A percentile compares a stretch with the other conserved stretches of the same genome.
phyloP scores from a whole-genome alignment of 2,113 vertebrate genomes.

The Regulus satrapa region DNA sequence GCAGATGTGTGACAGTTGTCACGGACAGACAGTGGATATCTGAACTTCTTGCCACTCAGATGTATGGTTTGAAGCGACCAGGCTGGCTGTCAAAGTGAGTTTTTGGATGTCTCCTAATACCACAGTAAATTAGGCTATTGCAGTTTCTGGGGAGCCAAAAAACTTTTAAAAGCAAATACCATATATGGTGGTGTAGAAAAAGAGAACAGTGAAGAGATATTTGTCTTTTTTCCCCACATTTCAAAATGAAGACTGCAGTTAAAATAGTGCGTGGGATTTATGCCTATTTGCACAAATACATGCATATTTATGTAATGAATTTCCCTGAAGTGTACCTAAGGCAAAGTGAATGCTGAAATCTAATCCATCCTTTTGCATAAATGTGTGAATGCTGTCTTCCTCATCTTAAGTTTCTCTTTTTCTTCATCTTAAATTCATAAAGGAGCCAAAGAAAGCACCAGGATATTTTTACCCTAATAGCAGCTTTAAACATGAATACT shows the following conservation, averaged over 20 bases:
- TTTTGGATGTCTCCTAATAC: neutral
- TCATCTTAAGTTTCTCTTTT: neutral
- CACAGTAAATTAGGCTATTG: neutral
- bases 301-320: neutral
- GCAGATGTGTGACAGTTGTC: neutral
- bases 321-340: conserved; percentile 1
- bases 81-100: neutral
- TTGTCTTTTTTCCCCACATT: neutral
- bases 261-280: neutral
- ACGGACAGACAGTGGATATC: neutral
- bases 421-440: neutral
- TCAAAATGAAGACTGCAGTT: neutral
- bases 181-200: neutral
- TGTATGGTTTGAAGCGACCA: neutral
- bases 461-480: neutral
- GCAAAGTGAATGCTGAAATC: neutral
- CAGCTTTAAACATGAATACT: neutral
- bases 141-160: neutral
- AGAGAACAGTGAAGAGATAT: neutral
- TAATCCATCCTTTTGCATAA: neutral
- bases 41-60: neutral
- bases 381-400: neutral
- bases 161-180: neutral
- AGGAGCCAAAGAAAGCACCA: neutral
- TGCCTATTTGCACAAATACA: neutral